A percentile compares a stretch with the other conserved stretches of the same genome.
These are phyloP conservation scores for Plebejus melissa DNA, from an alignment of 2,888 invertebrate species.

Conservation along the genomic window DNA sequence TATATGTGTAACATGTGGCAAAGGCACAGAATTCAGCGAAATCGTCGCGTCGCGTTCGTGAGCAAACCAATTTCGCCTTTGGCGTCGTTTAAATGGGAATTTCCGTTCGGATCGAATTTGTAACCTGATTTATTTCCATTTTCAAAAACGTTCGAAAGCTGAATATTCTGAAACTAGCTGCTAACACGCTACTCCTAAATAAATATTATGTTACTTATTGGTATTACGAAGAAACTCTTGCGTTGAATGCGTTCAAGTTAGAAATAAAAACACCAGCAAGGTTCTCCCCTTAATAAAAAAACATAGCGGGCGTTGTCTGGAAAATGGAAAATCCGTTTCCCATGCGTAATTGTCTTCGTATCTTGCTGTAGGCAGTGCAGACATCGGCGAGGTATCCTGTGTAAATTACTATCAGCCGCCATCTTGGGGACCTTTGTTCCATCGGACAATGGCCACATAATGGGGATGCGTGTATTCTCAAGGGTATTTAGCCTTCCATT, in stretches of 20 bases:
- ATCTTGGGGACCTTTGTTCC: slow-evolving; percentile 54
- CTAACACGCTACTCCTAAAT: not conserved
- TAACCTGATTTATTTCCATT: slow-evolving; percentile 13
- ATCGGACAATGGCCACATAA: slow-evolving; percentile 59
- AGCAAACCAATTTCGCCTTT: slow-evolving; percentile 20
- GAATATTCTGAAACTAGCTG: not conserved
- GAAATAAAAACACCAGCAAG: not conserved
- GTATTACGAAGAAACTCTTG: not conserved
- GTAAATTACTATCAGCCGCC: slow-evolving; percentile 33
- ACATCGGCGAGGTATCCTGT: slow-evolving; percentile 23
- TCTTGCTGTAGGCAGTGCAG: slow-evolving; percentile 13
- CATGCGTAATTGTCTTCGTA: slow-evolving; percentile 6
- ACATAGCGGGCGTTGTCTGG: not conserved
- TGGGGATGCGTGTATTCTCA: slow-evolving; percentile 53
- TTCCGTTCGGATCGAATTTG: slow-evolving; percentile 20
- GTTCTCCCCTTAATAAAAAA: not conserved
- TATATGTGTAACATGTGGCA: not conserved
- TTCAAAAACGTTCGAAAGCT: not conserved
- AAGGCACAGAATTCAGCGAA: slow-evolving; percentile 23
- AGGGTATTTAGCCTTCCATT: slow-evolving; percentile 34
- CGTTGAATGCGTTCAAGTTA: not conserved
- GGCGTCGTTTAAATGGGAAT: slow-evolving; percentile 22
- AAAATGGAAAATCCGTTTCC: slow-evolving; percentile 7
- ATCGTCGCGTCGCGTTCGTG: slow-evolving; percentile 18
- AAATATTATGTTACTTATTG: not conserved